Conservation (phyloP, 2,113 vertebrate genomes). For the Daboia siamensis region DNA sequence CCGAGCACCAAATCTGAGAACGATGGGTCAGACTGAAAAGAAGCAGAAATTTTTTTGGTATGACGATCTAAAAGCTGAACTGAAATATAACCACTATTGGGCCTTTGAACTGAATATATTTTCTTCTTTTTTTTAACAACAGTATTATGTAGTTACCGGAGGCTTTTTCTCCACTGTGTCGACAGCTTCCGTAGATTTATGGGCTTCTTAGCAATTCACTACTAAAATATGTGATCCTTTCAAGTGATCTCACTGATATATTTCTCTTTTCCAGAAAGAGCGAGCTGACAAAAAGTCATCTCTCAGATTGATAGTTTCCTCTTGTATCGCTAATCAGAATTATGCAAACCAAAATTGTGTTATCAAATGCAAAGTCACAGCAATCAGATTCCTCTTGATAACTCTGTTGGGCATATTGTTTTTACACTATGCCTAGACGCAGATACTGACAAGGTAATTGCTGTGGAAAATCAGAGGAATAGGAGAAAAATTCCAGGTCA, state of each 20-base stretch:
- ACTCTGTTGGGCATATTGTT: conserved; percentile 37
- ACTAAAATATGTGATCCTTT: conserved; percentile 23
- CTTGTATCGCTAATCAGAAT: conserved; percentile 50
- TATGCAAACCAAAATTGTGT: conserved; percentile 30
- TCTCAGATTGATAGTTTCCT: conserved; percentile 33
- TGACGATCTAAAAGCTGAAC: neutral
- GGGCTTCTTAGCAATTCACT: conserved; percentile 39
- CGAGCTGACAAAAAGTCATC: conserved; percentile 28
- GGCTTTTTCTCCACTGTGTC: conserved; percentile 28
- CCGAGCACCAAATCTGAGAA: neutral
- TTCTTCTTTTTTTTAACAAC: conserved; percentile 26
- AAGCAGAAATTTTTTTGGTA: neutral
- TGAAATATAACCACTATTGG: neutral
- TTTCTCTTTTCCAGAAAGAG: conserved; percentile 26
- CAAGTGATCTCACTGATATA: conserved; percentile 28
- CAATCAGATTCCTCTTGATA: conserved; percentile 36
- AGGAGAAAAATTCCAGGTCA: conserved; percentile 35
- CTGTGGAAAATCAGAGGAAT: conserved; percentile 42
- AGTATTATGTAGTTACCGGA: conserved; percentile 24
- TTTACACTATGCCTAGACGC: conserved; percentile 34
- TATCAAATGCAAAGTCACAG: conserved; percentile 43
- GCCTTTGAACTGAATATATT: neutral
- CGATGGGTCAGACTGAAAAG: neutral
- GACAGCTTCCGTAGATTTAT: conserved; percentile 29
- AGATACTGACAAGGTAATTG: conserved; percentile 36